Evolutionary conservation across 1,140 invertebrate genomes (phyloP), one percentile per base, ranked within the genome.

Genomic region (Drosophila sproati): DNA sequence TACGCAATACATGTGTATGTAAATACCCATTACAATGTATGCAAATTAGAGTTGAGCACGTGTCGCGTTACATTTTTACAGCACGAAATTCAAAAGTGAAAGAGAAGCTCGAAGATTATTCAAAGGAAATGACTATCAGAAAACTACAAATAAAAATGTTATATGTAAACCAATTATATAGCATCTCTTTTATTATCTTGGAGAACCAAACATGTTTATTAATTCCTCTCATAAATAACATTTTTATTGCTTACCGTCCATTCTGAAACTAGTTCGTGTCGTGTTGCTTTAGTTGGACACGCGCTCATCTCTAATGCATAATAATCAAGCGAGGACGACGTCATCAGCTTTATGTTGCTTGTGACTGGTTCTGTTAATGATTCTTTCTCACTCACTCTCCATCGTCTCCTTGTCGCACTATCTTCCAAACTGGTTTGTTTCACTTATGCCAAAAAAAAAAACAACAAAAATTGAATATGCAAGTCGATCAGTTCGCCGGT

Each of bases 401-500:
- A 20, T 20, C 20, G 20, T 52, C 31, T 37, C 67, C 3, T 20
- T 35, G 29, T 4, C 39, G 10, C 37, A 29, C 32, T 37, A 6
- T 73, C 7, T 32, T 39, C 4, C 2, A 70, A 74, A 74, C 72
- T 70, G 72, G 72, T 74, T 74, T 31, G 48, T 41, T 66, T 50
- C 28, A 43, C 39, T 43, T 43, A 43, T n/a, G 39, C 39, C 39
- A 43, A n/a, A 43, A 43, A 43, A 43, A 52, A 32, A 32, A 55
- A 20, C 20, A 20, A 20, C 20, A 20, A 20, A 20, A 20, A 20
- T 20, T 54, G 54, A 3, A 61, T 54, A 37, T 70, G 67, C 41
- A 68, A 20, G 29, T 35, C 37, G 20, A 52, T 67, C 51, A 48
- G 63, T 63, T 79, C 45, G 80, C 80, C 80, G 80, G 80, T 82